Evolutionary conservation across 2,797 vertebrate genomes (phyloP).

Genomic region (Gymnocypris eckloni): DNA sequence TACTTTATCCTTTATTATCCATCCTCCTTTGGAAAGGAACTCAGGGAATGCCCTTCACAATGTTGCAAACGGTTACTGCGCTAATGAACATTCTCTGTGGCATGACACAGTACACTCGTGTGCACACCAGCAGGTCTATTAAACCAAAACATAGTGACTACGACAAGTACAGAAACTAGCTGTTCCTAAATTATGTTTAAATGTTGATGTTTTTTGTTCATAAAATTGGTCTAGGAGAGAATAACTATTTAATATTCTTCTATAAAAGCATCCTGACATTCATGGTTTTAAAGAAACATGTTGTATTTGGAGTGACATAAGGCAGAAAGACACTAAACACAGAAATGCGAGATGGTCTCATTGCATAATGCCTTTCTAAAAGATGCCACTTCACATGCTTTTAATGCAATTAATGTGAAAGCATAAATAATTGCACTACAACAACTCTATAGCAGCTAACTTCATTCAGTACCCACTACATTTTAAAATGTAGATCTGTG

Average conservation of each 20-base stretch:
- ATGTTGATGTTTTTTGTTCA: background rate
- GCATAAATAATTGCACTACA: background rate
- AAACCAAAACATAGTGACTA: conserved; percentile 3
- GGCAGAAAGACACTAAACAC: background rate
- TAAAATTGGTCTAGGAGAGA: background rate
- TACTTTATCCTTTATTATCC: conserved; percentile 31
- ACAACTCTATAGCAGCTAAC: background rate
- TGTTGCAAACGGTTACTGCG: background rate
- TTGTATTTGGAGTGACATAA: background rate
- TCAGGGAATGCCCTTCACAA: conserved; percentile 14
- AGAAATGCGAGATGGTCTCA: background rate
- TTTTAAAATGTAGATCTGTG: too few relatives aligned
- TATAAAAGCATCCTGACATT: background rate
- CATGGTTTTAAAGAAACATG: background rate
- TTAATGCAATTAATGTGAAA: conserved; percentile 9
- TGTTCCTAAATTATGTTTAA: background rate
- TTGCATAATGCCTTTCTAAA: background rate
- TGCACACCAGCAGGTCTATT: background rate
- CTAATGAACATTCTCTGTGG: conserved; percentile 32
- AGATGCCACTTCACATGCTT: conserved; percentile 12
- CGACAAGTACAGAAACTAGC: background rate
- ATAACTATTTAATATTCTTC: background rate
- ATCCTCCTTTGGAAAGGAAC: conserved; percentile 5
- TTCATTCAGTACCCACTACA: background rate
- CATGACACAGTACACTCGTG: background rate